Percentiles rank a stretch among this genome's conserved stretches.
Conservation (phyloP, 2,797 vertebrate genomes). For the Graptemys geographica region DNA sequence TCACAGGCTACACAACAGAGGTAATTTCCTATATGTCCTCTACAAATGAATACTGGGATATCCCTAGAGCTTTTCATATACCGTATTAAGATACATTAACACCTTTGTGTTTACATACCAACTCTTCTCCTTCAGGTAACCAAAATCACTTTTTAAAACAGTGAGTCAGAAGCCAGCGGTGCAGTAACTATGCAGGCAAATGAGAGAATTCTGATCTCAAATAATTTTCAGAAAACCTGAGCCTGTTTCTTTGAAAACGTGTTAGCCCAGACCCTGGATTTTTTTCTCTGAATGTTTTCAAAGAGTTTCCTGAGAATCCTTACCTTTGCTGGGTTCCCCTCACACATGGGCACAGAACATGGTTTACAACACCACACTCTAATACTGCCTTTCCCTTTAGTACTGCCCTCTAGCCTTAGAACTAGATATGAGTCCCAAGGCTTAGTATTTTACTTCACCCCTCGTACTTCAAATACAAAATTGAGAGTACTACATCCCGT, state of each 20-base stretch:
- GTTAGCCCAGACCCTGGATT: neutral
- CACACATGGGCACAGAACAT: neutral
- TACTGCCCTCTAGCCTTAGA: neutral
- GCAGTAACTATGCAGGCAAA: neutral
- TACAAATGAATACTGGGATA: neutral
- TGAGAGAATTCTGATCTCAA: neutral
- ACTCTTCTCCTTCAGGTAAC: neutral
- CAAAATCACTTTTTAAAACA: neutral
- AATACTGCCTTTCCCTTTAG: neutral
- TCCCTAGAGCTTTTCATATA: neutral
- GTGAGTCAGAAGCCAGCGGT: neutral
- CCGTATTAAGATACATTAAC: neutral
- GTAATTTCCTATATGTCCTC: neutral
- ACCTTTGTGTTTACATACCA: too few species aligned
- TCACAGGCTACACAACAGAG: neutral
- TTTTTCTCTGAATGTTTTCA: neutral
- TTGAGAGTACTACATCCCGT: neutral
- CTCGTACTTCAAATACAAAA: neutral
- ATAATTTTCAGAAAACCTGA: neutral
- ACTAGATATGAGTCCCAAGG: neutral
- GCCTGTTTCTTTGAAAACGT: neutral
- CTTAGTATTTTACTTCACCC: neutral
- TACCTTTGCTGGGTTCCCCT: neutral
- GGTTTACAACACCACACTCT: neutral
- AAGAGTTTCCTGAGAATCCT: neutral